A percentile compares a stretch with the other conserved stretches of the same genome.
Evolutionary conservation across 2,797 vertebrate species (phyloP).

Genomic region (Platalea minor): DNA sequence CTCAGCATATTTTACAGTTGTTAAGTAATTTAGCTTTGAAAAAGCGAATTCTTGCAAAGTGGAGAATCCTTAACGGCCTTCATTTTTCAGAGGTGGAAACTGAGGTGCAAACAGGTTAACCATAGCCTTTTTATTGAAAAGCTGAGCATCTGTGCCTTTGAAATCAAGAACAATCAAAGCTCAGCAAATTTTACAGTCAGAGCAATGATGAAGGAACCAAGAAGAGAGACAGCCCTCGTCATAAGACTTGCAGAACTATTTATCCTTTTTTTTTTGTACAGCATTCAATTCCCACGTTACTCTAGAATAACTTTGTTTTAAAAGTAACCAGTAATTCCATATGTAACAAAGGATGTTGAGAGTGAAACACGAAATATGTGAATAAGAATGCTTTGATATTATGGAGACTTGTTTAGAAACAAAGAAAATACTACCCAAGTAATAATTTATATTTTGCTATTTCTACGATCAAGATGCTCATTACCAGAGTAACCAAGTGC

Average conservation of each 20-base stretch:
- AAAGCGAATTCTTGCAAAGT: background rate
- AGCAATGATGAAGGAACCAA: background rate
- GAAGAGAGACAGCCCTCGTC: background rate
- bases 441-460: background rate
- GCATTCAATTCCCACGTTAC: background rate
- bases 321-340: background rate
- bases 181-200: background rate
- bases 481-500: background rate
- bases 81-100: background rate
- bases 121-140: background rate
- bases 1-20: background rate
- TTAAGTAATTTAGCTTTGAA: slow-evolving; percentile 13
- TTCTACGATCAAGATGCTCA: background rate
- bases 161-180: background rate
- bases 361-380: background rate
- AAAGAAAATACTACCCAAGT: background rate
- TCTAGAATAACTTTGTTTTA: background rate
- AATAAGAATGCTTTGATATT: background rate
- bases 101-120: background rate
- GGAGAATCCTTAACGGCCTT: background rate
- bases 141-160: background rate
- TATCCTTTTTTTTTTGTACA: background rate
- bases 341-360: background rate
- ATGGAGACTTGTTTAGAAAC: background rate
- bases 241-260: background rate